These are phyloP conservation scores for Micromesistius poutassou DNA, from an alignment of 2,797 vertebrate genomes.

Conservation along the genomic window DNA sequence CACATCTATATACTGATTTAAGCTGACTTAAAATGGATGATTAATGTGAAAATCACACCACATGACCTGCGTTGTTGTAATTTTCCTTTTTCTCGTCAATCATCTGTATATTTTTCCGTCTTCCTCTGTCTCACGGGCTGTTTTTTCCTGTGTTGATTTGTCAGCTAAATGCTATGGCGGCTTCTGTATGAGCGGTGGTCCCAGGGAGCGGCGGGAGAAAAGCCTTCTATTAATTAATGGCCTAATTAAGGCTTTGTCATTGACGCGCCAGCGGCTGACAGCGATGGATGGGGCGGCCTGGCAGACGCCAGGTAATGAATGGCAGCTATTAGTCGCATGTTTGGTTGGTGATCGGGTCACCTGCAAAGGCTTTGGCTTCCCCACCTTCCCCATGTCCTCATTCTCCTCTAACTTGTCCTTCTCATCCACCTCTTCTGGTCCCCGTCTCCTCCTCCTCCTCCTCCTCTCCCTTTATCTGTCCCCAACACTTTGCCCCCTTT, in stretches of 20 bases:
- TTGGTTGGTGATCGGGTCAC: slow-evolving; percentile 87
- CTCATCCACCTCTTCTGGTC: neutral
- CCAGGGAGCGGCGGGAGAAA: slow-evolving; percentile 74
- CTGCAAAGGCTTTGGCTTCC: slow-evolving; percentile 78
- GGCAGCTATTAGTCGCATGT: slow-evolving; percentile 91
- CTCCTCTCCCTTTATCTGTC: slow-evolving; percentile 50
- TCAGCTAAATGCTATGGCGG: slow-evolving; percentile 62
- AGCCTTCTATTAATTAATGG: slow-evolving; percentile 99
- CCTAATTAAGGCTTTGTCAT: slow-evolving; percentile 99
- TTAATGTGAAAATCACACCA: slow-evolving; percentile 47
- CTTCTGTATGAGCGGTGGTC: slow-evolving; percentile 87
- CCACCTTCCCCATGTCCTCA: slow-evolving; percentile 49
- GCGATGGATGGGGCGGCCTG: slow-evolving; percentile 89
- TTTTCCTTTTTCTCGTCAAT: slow-evolving; percentile 57
- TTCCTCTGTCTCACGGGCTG: slow-evolving; percentile 48
- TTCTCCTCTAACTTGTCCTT: neutral
- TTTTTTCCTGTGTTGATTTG: slow-evolving; percentile 55
- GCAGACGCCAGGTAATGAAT: slow-evolving; percentile 88
- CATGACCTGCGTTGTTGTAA: slow-evolving; percentile 43
- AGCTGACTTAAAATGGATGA: slow-evolving; percentile 44
- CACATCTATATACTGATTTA: slow-evolving; percentile 14
- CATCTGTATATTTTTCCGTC: slow-evolving; percentile 35
- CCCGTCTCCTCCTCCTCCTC: neutral
- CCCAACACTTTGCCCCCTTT: slow-evolving; percentile 54
- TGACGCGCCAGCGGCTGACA: slow-evolving; percentile 94